Evolutionary conservation across 2,797 vertebrate genomes (phyloP).

Genomic region (Dermochelys coriacea): DNA sequence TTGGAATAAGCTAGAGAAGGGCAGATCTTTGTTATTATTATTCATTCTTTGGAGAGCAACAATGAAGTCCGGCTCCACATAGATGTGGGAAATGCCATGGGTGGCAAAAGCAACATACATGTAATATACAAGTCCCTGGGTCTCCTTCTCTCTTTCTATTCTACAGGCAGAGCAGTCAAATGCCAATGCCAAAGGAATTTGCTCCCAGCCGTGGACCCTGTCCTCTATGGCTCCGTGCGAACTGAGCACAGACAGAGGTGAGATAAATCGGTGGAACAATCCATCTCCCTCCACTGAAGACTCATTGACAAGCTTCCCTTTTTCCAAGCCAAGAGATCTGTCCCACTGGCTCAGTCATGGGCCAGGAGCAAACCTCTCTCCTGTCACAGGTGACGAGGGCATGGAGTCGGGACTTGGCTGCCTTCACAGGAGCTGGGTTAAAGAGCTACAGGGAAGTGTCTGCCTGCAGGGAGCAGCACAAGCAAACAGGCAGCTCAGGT

Average conservation of each 20-base stretch:
- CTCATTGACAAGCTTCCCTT: slow-evolving; percentile 66
- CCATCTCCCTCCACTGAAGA: slow-evolving; percentile 39
- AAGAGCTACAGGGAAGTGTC: neutral
- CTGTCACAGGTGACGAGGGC: neutral
- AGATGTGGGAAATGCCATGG: neutral
- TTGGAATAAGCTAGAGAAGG: neutral
- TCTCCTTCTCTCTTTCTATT: neutral
- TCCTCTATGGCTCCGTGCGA: neutral
- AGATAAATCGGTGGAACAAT: neutral
- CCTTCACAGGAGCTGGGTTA: neutral
- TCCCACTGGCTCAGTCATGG: too few species aligned
- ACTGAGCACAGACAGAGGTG: neutral
- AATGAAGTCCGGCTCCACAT: neutral
- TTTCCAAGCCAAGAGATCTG: neutral
- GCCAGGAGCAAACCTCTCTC: neutral
- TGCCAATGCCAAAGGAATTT: neutral
- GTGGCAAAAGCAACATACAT: neutral
- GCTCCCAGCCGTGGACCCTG: slow-evolving; percentile 12
- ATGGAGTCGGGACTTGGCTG: neutral
- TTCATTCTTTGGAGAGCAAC: neutral
- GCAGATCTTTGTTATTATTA: neutral
- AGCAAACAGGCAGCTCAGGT: neutral
- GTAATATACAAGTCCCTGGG: neutral
- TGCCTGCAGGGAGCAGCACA: neutral
- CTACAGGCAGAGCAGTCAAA: accelerated